A percentile compares a stretch with the other conserved stretches of the same genome.
Conservation (phyloP, 2,113 vertebrate species). For the Apteryx owenii region DNA sequence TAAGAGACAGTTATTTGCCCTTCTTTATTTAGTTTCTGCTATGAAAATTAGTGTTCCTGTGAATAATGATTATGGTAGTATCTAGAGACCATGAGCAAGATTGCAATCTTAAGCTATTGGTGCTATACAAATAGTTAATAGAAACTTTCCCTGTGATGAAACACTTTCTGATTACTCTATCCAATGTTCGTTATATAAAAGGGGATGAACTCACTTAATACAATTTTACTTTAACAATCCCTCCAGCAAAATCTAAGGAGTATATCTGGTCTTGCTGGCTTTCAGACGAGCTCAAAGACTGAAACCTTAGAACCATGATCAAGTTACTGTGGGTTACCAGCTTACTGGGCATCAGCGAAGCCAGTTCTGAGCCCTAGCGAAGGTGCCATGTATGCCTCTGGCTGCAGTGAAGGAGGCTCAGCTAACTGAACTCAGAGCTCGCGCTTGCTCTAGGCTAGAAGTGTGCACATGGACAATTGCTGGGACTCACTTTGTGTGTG, state of each 20-base stretch:
- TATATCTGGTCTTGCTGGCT: background rate
- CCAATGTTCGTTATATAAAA: background rate
- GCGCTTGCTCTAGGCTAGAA: background rate
- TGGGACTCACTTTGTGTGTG: background rate
- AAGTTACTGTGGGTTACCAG: background rate
- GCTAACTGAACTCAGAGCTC: background rate
- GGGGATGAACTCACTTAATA: background rate
- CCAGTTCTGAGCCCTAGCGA: background rate
- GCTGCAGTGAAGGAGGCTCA: background rate
- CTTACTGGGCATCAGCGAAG: background rate
- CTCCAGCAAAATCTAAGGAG: background rate
- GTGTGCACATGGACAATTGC: background rate
- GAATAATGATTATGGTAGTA: background rate
- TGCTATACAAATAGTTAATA: background rate
- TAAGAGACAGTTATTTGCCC: background rate
- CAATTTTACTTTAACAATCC: background rate
- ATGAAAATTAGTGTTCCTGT: background rate
- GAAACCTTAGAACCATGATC: background rate
- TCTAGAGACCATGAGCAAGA: background rate
- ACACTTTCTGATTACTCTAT: background rate
- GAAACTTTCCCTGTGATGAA: background rate
- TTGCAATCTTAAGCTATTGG: background rate
- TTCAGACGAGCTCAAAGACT: background rate
- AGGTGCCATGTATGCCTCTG: accelerated
- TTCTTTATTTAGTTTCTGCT: background rate